Percentiles rank a stretch among this genome's conserved stretches.
Conservation (phyloP, 2,888 invertebrate genomes). For the Pharmacophagus antenor region DNA sequence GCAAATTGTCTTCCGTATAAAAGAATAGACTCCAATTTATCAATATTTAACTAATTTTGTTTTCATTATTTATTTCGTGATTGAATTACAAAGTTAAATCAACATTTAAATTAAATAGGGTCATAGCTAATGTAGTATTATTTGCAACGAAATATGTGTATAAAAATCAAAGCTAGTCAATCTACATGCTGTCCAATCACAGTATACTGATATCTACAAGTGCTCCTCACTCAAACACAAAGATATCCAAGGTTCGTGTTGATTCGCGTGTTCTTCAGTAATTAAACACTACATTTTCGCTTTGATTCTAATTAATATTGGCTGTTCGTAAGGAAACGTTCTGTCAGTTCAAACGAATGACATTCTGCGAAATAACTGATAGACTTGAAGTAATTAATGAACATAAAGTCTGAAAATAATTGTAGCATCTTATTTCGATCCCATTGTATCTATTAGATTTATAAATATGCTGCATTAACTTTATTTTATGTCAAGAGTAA, state of each 20-base stretch:
- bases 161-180: too few species aligned
- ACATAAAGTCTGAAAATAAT: neutral
- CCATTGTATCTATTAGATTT: too few species aligned
- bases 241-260: neutral
- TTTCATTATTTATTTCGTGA: too few species aligned
- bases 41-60: too few species aligned
- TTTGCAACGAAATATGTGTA: too few species aligned
- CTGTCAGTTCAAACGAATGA: neutral
- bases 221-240: neutral
- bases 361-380: conserved; percentile 1
- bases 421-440: neutral
- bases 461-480: neutral
- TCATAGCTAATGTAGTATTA: too few species aligned
- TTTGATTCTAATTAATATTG: conserved; percentile 16
- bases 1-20: too few species aligned
- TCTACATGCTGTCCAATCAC: too few species aligned
- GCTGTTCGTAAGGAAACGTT: conserved; percentile 1
- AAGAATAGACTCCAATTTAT: too few species aligned
- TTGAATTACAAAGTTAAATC: too few species aligned
- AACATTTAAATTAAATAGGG: too few species aligned
- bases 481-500: too few species aligned
- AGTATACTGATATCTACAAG: neutral
- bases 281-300: conserved; percentile 6
- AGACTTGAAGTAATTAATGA: neutral
- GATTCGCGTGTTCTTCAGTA: conserved; percentile 2